Base-by-base conservation (phyloP, 2,113 vertebrate genomes). In the Isichthys henryi region DNA sequence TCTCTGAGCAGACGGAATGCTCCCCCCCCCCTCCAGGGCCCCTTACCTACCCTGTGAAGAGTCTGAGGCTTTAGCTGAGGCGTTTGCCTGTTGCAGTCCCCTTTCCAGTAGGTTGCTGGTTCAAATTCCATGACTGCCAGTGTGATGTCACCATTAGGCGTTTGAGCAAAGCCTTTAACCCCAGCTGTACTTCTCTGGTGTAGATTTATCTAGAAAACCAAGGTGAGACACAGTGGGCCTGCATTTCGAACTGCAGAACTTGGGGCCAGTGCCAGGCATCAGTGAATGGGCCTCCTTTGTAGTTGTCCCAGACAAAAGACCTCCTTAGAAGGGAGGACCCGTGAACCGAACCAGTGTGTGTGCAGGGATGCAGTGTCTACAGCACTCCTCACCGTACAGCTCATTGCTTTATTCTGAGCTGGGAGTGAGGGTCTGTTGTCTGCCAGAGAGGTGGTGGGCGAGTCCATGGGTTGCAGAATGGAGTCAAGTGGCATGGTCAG, bases 401-500 rank as follows among this genome's bases (percentile, higher is more conserved):
- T 48, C 15, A 50, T n/a, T 23, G n/a, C 49, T 53, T 10, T 2
- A 15, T 15, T 35, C 10, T 74, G 66, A 45, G 46, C 48, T 31
- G 48, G 21, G 48, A 52, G 84, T n/a, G 84, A 7, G 27, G 84
- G 3, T 23, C 39, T 39, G 17, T 17, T 15, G 39, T 85, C n/a
- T 85, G n/a, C 84, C 45, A n/a, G 48, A 56, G 77, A 58, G 85
- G 87, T 86, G 50, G 49, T 49, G 62, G 10, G 48, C 15, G 46
- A 49, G 66, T 39, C 45, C 10, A 46, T 62, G 23, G 5, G n/a
- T 43, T 35, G 48, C 23, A 86, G n/a, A 27, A 66, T 31, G 48
- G 45, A 86, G 84, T 49, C 11, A 48, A 21, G 50, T 49, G 84
- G 84, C 89, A 91, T 80, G 89, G 90, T 92, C 85, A 88, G 90